phyloP scores from a whole-genome alignment of 2,113 vertebrate genomes.

The Oncorhynchus keta region DNA sequence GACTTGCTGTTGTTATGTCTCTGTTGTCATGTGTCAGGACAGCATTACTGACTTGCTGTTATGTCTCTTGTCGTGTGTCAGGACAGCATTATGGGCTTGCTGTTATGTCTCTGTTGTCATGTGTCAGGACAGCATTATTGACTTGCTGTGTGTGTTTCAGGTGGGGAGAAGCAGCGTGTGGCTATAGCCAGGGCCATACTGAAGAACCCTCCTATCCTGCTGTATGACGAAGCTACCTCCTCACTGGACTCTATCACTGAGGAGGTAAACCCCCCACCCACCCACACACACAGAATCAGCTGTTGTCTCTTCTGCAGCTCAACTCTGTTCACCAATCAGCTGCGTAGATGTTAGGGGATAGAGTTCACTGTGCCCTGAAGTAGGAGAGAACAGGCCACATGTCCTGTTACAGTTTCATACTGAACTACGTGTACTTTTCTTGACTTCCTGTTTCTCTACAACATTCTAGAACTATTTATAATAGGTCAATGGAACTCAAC shows the following conservation, averaged over 20 bases:
- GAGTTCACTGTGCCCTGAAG: not conserved
- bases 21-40: too few relatives aligned
- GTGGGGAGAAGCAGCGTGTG: slow-evolving; percentile 96
- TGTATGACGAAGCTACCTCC: slow-evolving; percentile 98
- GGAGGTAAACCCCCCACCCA: slow-evolving; percentile 75
- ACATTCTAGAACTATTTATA: too few relatives aligned
- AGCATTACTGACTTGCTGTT: too few relatives aligned
- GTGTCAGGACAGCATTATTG: too few relatives aligned
- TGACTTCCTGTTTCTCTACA: too few relatives aligned
- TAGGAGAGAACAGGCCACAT: not conserved
- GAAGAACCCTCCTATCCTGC: slow-evolving; percentile 89
- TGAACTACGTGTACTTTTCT: not conserved
- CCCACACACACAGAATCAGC: not conserved
- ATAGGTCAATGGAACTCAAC: too few relatives aligned
- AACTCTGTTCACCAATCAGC: too few relatives aligned
- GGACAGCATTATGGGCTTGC: too few relatives aligned
- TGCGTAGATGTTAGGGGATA: too few relatives aligned
- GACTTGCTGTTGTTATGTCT: too few relatives aligned
- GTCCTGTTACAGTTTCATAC: not conserved
- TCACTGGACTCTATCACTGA: slow-evolving; percentile 98
- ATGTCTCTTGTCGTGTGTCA: too few relatives aligned
- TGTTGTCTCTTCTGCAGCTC: not conserved
- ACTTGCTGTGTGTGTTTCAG: slow-evolving; percentile 61
- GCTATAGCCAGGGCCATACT: slow-evolving; percentile 94
- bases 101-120: too few relatives aligned